These are phyloP conservation scores for Ooceraea biroi DNA, from an alignment of 1,140 invertebrate genomes.

Conservation along the genomic window DNA sequence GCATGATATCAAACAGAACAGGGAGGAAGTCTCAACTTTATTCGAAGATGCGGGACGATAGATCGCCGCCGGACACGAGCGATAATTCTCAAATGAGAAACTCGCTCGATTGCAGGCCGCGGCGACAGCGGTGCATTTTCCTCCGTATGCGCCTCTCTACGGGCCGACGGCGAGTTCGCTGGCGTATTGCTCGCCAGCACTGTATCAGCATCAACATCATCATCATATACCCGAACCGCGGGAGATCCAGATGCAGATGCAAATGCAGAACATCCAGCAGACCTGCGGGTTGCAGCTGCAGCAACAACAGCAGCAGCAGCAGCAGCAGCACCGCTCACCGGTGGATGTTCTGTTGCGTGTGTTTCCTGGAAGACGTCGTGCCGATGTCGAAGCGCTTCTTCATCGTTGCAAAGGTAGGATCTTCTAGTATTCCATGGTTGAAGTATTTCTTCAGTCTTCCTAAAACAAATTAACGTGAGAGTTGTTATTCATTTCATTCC, in stretches of 20 bases:
- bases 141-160: slow-evolving; percentile 83
- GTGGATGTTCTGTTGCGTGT: slow-evolving; percentile 92
- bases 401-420: slow-evolving; percentile 88
- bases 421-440: slow-evolving; percentile 34
- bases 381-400: slow-evolving; percentile 93
- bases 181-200: slow-evolving; percentile 83
- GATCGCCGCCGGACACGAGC: neutral
- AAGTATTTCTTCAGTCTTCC: neutral
- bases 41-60: neutral
- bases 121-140: slow-evolving; percentile 82
- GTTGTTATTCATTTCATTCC: too few relatives aligned
- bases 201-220: slow-evolving; percentile 83
- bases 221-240: slow-evolving; percentile 81
- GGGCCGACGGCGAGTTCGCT: slow-evolving; percentile 83
- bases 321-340: slow-evolving; percentile 87
- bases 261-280: slow-evolving; percentile 83
- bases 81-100: slow-evolving; percentile 20
- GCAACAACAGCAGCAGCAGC: slow-evolving; percentile 83
- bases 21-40: neutral
- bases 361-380: slow-evolving; percentile 93
- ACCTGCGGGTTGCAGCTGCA: slow-evolving; percentile 81
- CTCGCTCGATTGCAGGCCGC: slow-evolving; percentile 74
- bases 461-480: too few relatives aligned
- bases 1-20: neutral
- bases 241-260: slow-evolving; percentile 84